These are phyloP conservation scores for Drosophila pectinifera DNA, from an alignment of 1,140 invertebrate genomes.

Conservation along the genomic window DNA sequence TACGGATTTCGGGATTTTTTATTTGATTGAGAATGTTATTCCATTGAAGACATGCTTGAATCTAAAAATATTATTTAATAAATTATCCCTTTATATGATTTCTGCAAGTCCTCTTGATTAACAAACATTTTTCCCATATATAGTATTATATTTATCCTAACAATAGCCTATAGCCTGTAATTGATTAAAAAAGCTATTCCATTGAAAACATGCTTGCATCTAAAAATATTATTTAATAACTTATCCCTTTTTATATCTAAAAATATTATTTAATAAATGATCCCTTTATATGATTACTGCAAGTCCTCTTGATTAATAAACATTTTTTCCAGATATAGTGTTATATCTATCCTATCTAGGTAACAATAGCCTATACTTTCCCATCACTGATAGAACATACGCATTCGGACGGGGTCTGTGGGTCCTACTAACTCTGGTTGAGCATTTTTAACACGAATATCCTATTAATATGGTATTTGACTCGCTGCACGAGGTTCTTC, in stretches of 20 bases:
- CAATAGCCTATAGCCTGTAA: not conserved
- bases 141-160: not conserved
- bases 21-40: too few species aligned
- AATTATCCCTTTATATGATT: not conserved
- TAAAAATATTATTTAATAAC: too few species aligned
- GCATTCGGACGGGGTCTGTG: slow-evolving; percentile 2
- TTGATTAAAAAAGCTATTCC: too few species aligned
- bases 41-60: too few species aligned
- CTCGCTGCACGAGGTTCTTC: slow-evolving; percentile 31
- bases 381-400: slow-evolving; percentile 16
- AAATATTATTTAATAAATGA: not conserved
- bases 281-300: not conserved
- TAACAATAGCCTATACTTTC: not conserved
- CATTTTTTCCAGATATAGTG: too few species aligned
- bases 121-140: too few species aligned
- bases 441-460: slow-evolving; percentile 47
- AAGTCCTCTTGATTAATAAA: too few species aligned
- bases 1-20: not conserved
- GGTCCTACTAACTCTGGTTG: not conserved
- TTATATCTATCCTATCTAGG: too few species aligned
- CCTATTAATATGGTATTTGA: slow-evolving; percentile 42
- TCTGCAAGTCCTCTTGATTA: too few species aligned
- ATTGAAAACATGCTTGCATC: too few species aligned
- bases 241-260: too few species aligned
- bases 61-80: not conserved